A percentile compares a stretch with the other conserved stretches of the same genome.
These are phyloP conservation scores for Cryptophagus acutangulus DNA, from an alignment of 2,888 invertebrate genomes.

Conservation along the genomic window DNA sequence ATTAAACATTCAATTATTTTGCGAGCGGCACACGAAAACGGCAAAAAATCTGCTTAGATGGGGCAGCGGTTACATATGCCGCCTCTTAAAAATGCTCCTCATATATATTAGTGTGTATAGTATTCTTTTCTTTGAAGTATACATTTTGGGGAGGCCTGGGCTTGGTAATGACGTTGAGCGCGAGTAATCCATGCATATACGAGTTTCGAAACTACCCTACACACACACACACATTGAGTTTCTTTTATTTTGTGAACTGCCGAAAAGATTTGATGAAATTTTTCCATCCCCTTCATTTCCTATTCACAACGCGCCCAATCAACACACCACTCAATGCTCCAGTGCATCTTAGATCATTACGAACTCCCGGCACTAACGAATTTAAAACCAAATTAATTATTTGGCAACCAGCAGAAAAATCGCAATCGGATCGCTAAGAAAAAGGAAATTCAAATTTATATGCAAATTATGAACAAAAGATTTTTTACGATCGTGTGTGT, in stretches of 20 bases:
- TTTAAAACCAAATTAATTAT: too few relatives aligned
- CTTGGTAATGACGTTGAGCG: constrained; percentile 44
- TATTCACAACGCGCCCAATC: constrained; percentile 16
- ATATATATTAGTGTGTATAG: too few relatives aligned
- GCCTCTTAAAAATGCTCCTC: constrained; percentile 23
- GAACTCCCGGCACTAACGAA: too few relatives aligned
- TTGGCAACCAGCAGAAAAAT: too few relatives aligned
- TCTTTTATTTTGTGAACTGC: constrained; percentile 35
- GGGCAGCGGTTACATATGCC: constrained; percentile 10
- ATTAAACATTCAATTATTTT: constrained; percentile 33
- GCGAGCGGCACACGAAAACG: constrained; percentile 25
- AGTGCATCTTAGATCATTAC: too few relatives aligned
- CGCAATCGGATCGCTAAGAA: too few relatives aligned
- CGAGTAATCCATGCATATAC: constrained; percentile 46
- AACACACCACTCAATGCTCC: constrained; percentile 9
- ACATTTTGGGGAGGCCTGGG: constrained; percentile 41
- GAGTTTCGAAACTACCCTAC: constrained; percentile 31
- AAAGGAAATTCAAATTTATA: too few relatives aligned
- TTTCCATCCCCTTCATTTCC: constrained; percentile 12
- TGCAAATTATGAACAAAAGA: too few relatives aligned
- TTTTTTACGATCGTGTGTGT: too few relatives aligned
- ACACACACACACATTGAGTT: constrained; percentile 26
- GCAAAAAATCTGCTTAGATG: constrained; percentile 1
- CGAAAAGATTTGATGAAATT: constrained; percentile 28
- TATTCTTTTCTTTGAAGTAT: constrained; percentile 43